phyloP scores from a whole-genome alignment of 2,113 vertebrate species.

The Tachuris rubrigastra region DNA sequence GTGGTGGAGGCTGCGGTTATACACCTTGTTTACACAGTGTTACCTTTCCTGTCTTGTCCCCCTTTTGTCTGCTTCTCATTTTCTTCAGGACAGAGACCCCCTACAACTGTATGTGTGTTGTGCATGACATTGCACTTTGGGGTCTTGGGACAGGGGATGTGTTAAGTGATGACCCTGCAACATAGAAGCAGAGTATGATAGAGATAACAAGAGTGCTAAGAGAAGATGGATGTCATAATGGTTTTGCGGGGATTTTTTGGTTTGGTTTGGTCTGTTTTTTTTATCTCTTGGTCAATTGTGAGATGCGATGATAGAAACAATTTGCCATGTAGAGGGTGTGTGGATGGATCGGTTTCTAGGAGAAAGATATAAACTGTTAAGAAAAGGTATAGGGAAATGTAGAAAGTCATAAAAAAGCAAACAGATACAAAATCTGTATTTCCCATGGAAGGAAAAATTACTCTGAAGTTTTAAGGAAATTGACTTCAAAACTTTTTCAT shows the following conservation, averaged over 20 bases:
- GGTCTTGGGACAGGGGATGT: not conserved
- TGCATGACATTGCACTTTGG: not conserved
- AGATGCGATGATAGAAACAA: not conserved
- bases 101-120: not conserved
- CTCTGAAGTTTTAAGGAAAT: not conserved
- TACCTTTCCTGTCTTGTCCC: not conserved
- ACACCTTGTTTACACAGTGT: not conserved
- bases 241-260: not conserved
- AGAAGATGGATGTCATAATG: not conserved
- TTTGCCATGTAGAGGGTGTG: not conserved
- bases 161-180: not conserved
- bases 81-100: not conserved
- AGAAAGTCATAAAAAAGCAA: not conserved
- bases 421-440: not conserved
- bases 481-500: not conserved
- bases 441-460: not conserved
- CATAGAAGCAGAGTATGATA: rapidly evolving
- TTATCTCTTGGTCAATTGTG: not conserved
- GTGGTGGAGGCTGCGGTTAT: not conserved
- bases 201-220: not conserved
- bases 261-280: not conserved
- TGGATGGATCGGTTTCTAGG: not conserved
- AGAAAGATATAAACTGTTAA: not conserved
- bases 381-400: not conserved
- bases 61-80: not conserved